Evolutionary conservation across 2,113 vertebrate genomes (phyloP).

Genomic region (Pygoscelis adeliae): DNA sequence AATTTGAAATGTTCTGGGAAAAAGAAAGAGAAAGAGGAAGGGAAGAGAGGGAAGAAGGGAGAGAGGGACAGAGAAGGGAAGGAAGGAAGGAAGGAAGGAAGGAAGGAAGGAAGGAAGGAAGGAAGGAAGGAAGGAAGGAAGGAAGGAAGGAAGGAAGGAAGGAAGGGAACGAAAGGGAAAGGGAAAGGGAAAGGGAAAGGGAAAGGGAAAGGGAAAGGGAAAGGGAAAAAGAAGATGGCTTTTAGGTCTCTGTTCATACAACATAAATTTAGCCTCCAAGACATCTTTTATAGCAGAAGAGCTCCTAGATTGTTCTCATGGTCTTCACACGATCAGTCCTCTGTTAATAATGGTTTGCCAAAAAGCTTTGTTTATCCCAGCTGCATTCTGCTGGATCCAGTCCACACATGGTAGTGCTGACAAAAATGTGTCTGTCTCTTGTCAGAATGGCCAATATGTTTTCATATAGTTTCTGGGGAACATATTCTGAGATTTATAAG

Average conservation of each 20-base stretch:
- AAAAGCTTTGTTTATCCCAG: background rate
- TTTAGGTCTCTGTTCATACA: rapidly evolving
- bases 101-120: too few species aligned
- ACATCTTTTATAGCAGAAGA: background rate
- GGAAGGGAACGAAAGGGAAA: too few species aligned
- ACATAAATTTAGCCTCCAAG: background rate
- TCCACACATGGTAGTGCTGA: background rate
- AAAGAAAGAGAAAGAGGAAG: background rate
- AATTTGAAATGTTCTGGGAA: background rate
- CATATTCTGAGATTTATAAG: background rate
- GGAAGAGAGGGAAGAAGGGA: background rate
- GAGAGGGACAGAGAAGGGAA: too few species aligned
- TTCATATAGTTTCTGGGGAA: background rate
- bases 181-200: rapidly evolving
- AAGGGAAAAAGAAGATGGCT: rapidly evolving
- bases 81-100: too few species aligned
- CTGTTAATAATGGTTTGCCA: background rate
- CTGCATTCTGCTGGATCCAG: background rate
- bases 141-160: too few species aligned
- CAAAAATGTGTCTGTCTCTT: background rate
- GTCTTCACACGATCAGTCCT: background rate
- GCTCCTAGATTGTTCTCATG: background rate
- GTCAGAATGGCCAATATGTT: background rate
- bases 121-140: too few species aligned
- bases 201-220: background rate